Percentiles rank a stretch among this genome's conserved stretches.
Evolutionary conservation across 2,797 vertebrate genomes (phyloP).

Genomic region (Myiotriccus ornatus): DNA sequence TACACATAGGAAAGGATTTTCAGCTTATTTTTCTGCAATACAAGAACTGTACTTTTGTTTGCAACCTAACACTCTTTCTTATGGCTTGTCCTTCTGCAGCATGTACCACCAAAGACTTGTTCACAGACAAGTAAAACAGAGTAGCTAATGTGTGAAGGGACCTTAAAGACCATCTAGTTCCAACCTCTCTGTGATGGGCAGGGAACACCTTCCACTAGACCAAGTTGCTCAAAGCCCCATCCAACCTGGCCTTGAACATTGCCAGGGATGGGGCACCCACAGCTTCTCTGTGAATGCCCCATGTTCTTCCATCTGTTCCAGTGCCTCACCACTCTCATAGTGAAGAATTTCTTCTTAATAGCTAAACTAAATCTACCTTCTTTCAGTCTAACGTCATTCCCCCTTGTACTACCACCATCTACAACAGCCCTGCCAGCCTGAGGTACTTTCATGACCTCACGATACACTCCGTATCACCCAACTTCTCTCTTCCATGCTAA

Average conservation of each 20-base stretch:
- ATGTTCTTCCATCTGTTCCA: background rate
- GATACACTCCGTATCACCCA: background rate
- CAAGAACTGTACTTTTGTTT: background rate
- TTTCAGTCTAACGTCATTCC: background rate
- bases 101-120: background rate
- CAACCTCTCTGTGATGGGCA: background rate
- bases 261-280: background rate
- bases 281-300: background rate
- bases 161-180: background rate
- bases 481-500: background rate
- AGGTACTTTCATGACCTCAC: fast-evolving
- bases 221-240: background rate
- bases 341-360: background rate
- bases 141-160: fast-evolving
- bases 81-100: background rate
- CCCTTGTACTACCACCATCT: background rate
- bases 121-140: no score
- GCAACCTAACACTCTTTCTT: background rate
- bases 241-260: background rate
- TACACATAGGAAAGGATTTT: background rate
- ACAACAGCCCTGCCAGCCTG: background rate
- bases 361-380: background rate
- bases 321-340: no score
- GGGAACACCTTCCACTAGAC: background rate
- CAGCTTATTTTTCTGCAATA: background rate